Conservation (phyloP, 2,888 invertebrate species). For the Hypolimnas misippus region DNA sequence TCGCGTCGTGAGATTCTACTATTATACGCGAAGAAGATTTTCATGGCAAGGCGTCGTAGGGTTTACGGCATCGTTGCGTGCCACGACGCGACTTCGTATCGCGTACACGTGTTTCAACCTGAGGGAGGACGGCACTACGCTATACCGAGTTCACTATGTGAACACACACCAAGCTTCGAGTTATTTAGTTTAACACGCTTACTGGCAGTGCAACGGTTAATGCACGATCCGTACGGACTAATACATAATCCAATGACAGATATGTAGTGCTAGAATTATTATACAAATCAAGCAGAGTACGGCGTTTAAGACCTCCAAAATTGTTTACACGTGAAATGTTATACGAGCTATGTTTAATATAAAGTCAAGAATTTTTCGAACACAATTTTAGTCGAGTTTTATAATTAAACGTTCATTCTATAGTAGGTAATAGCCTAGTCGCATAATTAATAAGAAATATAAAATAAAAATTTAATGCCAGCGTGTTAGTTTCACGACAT, state of each 20-base stretch:
- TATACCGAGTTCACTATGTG: slow-evolving; percentile 70
- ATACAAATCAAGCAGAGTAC: slow-evolving; percentile 52
- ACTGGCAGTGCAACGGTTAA: slow-evolving; percentile 77
- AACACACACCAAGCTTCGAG: slow-evolving; percentile 61
- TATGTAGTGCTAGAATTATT: slow-evolving; percentile 67
- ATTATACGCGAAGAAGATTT: too few relatives aligned
- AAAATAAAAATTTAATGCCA: slow-evolving; percentile 5
- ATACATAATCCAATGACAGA: slow-evolving; percentile 53
- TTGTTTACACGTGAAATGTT: slow-evolving; percentile 35
- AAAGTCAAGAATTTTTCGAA: slow-evolving; percentile 26
- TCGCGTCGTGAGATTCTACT: too few relatives aligned
- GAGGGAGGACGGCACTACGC: slow-evolving; percentile 51
- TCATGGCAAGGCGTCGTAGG: too few relatives aligned
- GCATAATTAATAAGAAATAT: not conserved
- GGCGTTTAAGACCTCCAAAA: slow-evolving; percentile 50
- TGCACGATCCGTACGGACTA: slow-evolving; percentile 60
- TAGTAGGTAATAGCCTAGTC: not conserved
- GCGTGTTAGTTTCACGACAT: slow-evolving; percentile 24
- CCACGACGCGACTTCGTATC: too few relatives aligned
- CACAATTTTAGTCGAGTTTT: slow-evolving; percentile 16
- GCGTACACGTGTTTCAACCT: too few relatives aligned
- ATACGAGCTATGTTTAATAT: slow-evolving; percentile 25
- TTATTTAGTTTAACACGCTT: slow-evolving; percentile 59
- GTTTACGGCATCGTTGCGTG: too few relatives aligned
- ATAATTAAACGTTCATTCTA: not conserved